A percentile compares a stretch with the other conserved stretches of the same genome.
phyloP scores from a whole-genome alignment of 1,140 invertebrate species.

The Delia radicum region DNA sequence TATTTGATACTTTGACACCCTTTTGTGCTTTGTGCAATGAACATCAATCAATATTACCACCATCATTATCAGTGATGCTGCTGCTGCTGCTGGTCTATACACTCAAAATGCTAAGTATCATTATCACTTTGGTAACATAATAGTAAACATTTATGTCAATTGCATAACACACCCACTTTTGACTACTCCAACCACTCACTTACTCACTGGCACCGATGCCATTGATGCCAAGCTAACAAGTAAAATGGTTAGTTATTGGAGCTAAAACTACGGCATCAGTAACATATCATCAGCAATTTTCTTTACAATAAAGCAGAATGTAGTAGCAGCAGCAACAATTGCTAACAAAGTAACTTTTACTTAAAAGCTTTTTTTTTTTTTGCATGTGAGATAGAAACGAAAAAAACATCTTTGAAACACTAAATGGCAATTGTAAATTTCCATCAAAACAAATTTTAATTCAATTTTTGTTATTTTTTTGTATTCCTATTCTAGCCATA shows the following conservation, averaged over 20 bases:
- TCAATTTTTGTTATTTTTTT: background rate
- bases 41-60: too few species aligned
- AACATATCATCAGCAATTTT: background rate
- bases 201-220: background rate
- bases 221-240: background rate
- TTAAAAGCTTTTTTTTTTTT: background rate
- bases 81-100: too few species aligned
- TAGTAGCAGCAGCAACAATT: background rate
- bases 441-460: background rate
- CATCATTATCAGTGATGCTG: too few species aligned
- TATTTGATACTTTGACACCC: background rate
- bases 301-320: background rate
- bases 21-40: background rate
- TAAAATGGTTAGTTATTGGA: background rate
- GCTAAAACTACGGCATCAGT: background rate
- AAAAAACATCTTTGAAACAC: background rate
- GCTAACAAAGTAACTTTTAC: background rate
- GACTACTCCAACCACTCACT: background rate
- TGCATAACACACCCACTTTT: background rate
- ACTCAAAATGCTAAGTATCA: background rate
- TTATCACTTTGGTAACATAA: conserved; percentile 1
- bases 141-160: conserved; percentile 1
- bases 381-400: background rate
- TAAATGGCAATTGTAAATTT: background rate
- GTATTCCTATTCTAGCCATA: background rate